A percentile compares a stretch with the other conserved stretches of the same genome.
Evolutionary conservation across 30 jellyfish, hydroid and myxozoan species (phyloP).

Genomic region (Aurelia sp.): DNA sequence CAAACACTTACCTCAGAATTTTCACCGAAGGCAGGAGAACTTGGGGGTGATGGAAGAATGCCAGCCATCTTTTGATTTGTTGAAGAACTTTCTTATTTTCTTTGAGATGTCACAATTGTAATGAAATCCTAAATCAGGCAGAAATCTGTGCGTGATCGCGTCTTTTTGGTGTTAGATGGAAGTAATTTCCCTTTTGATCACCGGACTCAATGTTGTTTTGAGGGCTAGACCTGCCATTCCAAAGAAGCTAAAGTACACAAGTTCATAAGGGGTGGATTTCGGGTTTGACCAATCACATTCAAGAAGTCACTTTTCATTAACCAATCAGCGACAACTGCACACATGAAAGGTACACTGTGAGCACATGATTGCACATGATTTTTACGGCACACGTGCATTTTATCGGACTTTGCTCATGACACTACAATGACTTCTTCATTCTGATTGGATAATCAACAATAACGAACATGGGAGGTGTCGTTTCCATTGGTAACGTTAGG

Average conservation of each 20-base stretch:
- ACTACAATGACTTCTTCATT: background rate
- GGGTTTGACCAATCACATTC: constrained; percentile 75
- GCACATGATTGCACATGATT: constrained; percentile 33
- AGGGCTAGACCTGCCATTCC: constrained; percentile 67
- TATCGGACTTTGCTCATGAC: constrained; percentile 36
- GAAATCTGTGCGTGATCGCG: background rate
- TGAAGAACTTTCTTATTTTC: background rate
- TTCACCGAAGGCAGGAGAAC: constrained; percentile 33
- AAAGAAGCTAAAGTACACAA: constrained; percentile 19
- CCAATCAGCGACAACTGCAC: constrained; percentile 64
- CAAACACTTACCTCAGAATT: constrained; percentile 1
- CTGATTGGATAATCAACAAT: constrained; percentile 18
- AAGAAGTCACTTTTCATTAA: background rate
- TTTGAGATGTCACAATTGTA: background rate
- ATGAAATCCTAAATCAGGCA: background rate
- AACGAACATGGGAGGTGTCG: background rate
- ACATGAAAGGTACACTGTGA: background rate
- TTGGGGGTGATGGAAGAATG: constrained; percentile 72
- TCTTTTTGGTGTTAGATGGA: background rate
- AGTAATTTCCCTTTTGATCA: too few relatives aligned
- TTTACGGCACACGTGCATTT: constrained; percentile 18
- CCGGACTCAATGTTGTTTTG: constrained; percentile 33
- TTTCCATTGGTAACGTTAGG: background rate
- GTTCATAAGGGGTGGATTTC: constrained; percentile 75
- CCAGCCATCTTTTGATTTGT: constrained; percentile 32